Conservation (phyloP, 2,113 vertebrate genomes). For the Arenaria interpres region DNA sequence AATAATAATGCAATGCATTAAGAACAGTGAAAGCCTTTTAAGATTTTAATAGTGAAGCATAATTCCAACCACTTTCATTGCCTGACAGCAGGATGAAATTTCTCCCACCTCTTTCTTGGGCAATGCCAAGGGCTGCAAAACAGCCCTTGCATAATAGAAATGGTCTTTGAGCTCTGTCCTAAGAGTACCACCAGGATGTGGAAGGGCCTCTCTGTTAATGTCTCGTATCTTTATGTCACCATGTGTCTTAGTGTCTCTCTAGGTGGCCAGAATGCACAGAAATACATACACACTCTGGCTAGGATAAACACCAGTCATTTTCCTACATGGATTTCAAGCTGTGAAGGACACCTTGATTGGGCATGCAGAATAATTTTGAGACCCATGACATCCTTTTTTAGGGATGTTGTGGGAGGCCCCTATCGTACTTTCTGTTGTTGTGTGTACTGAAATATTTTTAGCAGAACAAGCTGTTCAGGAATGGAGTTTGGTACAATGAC, state of each 20-base stretch:
- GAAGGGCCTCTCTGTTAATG: neutral
- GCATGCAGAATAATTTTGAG: conserved; percentile 41
- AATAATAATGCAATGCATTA: conserved; percentile 3
- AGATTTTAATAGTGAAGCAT: neutral
- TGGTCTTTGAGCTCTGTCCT: neutral
- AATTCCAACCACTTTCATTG: neutral
- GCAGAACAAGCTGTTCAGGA: neutral
- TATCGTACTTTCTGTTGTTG: neutral
- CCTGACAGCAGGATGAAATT: neutral
- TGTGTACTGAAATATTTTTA: neutral
- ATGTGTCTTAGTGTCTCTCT: neutral
- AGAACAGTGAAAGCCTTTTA: neutral
- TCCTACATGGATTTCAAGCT: conserved; percentile 47
- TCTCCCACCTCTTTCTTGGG: neutral
- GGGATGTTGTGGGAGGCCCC: neutral
- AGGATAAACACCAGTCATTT: neutral
- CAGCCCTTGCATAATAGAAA: neutral
- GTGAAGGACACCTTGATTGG: conserved; percentile 40
- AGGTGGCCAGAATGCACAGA: conserved; percentile 28
- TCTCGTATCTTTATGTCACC: neutral
- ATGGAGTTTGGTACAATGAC: neutral
- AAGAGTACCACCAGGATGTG: neutral
- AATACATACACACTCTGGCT: conserved; percentile 39
- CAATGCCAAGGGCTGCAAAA: neutral
- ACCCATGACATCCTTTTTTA: neutral